These are phyloP conservation scores for rabbit (Oryctolagus cuniculus) DNA, from an alignment of 2,113 vertebrate genomes.

Conservation along the genomic window DNA sequence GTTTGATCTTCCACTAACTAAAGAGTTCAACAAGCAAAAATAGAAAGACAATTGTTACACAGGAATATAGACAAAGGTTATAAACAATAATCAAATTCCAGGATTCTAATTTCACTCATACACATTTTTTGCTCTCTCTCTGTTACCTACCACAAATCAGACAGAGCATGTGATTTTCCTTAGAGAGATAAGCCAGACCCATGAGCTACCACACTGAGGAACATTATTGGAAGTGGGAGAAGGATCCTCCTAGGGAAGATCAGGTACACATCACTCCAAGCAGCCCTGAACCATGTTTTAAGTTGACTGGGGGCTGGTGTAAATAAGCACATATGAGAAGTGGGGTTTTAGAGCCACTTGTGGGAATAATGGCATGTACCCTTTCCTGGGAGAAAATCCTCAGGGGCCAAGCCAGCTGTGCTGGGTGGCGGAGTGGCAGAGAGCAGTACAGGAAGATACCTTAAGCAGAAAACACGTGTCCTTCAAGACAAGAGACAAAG, in stretches of 20 bases:
- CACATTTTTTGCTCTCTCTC: too few species aligned
- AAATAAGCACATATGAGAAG: not conserved
- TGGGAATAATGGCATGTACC: accelerated
- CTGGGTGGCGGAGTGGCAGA: not conserved
- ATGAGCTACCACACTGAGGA: not conserved
- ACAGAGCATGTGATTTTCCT: too few species aligned
- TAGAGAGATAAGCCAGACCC: too few species aligned
- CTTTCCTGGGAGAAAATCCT: not conserved
- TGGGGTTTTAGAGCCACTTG: not conserved
- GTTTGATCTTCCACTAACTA: too few species aligned
- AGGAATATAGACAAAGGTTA: too few species aligned
- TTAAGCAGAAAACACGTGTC: not conserved
- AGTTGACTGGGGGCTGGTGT: not conserved
- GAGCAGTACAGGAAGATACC: not conserved
- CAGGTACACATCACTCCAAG: accelerated
- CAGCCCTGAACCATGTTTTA: not conserved
- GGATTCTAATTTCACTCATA: too few species aligned
- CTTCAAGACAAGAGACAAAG: accelerated
- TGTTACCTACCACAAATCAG: too few species aligned
- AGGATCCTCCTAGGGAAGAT: not conserved
- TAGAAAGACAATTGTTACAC: too few species aligned
- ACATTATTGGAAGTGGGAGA: too few species aligned
- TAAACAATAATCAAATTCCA: too few species aligned
- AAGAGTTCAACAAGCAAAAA: too few species aligned
- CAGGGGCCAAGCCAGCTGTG: not conserved